Conservation (phyloP, 2,888 invertebrate genomes). For the Yponomeuta sedellus region DNA sequence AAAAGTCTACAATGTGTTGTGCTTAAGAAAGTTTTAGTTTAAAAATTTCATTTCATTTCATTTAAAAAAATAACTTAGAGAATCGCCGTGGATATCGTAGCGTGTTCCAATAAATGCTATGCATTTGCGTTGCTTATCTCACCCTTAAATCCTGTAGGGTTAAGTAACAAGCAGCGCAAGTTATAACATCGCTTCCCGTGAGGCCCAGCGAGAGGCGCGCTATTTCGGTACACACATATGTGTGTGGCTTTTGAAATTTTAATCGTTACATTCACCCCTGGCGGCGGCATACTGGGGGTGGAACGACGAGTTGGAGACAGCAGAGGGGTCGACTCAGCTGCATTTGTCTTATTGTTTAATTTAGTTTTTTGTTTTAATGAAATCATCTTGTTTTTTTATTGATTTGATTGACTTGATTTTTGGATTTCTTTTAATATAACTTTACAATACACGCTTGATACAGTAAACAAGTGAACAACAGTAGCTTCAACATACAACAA, state of each 20-base stretch:
- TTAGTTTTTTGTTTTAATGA: too few relatives aligned
- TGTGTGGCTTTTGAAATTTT: constrained; percentile 72
- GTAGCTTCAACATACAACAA: too few relatives aligned
- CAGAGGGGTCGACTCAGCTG: background rate
- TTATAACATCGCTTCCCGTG: background rate
- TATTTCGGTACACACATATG: constrained; percentile 66
- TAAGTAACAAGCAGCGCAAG: background rate
- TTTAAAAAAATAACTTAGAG: too few relatives aligned
- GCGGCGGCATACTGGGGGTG: constrained; percentile 34
- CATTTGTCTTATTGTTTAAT: background rate
- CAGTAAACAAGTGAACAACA: too few relatives aligned
- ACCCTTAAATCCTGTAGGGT: background rate
- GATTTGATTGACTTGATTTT: too few relatives aligned
- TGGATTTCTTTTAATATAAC: too few relatives aligned
- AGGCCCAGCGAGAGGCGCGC: constrained; percentile 41
- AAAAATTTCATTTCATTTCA: too few relatives aligned
- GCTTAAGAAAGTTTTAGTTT: too few relatives aligned
- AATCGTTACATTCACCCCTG: constrained; percentile 72
- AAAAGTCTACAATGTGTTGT: too few relatives aligned
- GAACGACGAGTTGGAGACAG: background rate
- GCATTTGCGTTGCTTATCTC: constrained; percentile 2
- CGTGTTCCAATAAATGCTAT: background rate
- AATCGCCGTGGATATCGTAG: background rate
- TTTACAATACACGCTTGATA: too few relatives aligned
- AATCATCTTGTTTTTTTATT: too few relatives aligned